Conservation (phyloP, 2,888 invertebrate species). For the Psylliodes chrysocephalus region DNA sequence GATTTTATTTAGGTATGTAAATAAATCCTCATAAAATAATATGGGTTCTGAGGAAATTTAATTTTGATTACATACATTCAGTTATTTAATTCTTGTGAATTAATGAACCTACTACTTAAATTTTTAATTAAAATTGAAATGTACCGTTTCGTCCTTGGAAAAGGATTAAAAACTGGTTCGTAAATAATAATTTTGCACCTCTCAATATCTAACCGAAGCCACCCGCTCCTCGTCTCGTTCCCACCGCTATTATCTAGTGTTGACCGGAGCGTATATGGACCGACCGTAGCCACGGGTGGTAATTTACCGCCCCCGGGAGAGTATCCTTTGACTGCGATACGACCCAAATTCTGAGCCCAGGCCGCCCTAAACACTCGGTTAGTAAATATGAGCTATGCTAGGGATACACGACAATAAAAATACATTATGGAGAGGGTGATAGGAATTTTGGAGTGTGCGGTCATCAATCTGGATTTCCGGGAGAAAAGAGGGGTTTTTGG, state of each 20-base stretch:
- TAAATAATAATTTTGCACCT: conserved; percentile 17
- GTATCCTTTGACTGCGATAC: conserved; percentile 35
- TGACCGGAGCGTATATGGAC: conserved; percentile 32
- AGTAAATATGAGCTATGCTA: conserved; percentile 30
- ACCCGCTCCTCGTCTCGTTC: background rate
- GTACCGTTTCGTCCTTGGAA: background rate
- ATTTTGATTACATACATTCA: too few relatives aligned
- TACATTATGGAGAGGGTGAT: conserved; percentile 36
- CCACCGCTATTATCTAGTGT: conserved; percentile 30
- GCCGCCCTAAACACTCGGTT: conserved; percentile 35
- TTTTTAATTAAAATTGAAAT: background rate
- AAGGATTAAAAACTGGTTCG: conserved; percentile 10
- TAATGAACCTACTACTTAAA: too few relatives aligned
- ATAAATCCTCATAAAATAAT: too few relatives aligned
- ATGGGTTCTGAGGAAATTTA: too few relatives aligned
- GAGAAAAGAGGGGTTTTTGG: conserved; percentile 23
- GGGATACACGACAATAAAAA: conserved; percentile 38
- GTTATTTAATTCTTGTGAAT: too few relatives aligned
- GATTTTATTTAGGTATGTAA: too few relatives aligned
- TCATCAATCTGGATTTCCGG: conserved; percentile 38
- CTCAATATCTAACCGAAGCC: conserved; percentile 12
- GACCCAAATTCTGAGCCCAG: conserved; percentile 31
- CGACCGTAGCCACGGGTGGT: conserved; percentile 21
- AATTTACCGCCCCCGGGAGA: conserved; percentile 34
- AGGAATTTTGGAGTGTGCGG: conserved; percentile 32